Percentiles rank a stretch among this genome's conserved stretches.
These are phyloP conservation scores for Ageneiosus marmoratus DNA, from an alignment of 2,113 vertebrate genomes.

Conservation along the genomic window DNA sequence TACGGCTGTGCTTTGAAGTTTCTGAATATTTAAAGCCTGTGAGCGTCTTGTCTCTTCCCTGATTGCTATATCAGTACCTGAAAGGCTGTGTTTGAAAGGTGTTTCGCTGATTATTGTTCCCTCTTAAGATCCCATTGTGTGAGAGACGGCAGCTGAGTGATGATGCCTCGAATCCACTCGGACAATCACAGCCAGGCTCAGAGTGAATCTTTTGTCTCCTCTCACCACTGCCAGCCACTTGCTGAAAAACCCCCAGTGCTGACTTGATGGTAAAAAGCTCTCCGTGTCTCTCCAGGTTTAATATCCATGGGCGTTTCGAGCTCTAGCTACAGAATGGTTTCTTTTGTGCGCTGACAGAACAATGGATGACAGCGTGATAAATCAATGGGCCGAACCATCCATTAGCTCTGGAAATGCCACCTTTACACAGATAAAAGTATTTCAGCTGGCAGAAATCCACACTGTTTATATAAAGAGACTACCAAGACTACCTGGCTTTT, in stretches of 20 bases:
- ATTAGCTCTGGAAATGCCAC: conserved; percentile 40
- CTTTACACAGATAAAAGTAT: conserved; percentile 21
- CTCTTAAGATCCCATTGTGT: neutral
- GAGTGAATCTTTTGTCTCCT: conserved; percentile 35
- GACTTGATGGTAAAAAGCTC: neutral
- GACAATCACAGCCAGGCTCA: conserved; percentile 22
- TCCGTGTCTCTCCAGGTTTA: conserved; percentile 20
- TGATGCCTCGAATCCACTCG: conserved; percentile 25
- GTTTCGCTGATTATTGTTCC: conserved; percentile 9
- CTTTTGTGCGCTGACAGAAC: conserved; percentile 25
- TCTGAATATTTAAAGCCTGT: neutral
- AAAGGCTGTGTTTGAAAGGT: neutral
- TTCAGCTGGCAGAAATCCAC: conserved; percentile 19
- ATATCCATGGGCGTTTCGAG: conserved; percentile 21
- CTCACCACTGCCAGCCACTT: neutral
- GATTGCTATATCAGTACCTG: conserved; percentile 1
- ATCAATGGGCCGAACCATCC: conserved; percentile 33
- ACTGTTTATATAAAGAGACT: neutral
- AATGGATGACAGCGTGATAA: conserved; percentile 28
- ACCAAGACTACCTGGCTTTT: neutral
- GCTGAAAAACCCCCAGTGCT: neutral
- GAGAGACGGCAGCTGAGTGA: conserved; percentile 20
- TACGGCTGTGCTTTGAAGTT: neutral
- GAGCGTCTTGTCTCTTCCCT: neutral
- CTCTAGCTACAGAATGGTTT: conserved; percentile 20